phyloP scores from a whole-genome alignment of 2,888 invertebrate genomes.

The Hemithea aestivaria region DNA sequence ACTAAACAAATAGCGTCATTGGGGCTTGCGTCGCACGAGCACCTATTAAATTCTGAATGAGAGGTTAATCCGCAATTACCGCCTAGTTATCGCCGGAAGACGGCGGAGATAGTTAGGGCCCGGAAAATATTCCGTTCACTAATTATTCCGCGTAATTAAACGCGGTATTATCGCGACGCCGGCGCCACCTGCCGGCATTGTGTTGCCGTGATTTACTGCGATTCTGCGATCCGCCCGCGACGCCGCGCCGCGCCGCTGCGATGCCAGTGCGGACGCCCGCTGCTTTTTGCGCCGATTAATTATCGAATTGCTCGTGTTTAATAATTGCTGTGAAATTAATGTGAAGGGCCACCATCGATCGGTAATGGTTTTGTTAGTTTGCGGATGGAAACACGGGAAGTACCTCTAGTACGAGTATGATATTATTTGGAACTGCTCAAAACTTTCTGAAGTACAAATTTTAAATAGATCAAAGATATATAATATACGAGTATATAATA shows the following conservation, averaged over 20 bases:
- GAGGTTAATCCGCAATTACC: constrained; percentile 78
- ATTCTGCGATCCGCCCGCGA: constrained; percentile 71
- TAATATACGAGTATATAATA: too few relatives aligned
- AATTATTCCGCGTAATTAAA: constrained; percentile 80
- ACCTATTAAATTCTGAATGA: constrained; percentile 76
- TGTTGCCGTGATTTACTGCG: constrained; percentile 75
- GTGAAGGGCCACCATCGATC: constrained; percentile 53
- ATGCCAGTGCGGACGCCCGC: constrained; percentile 61
- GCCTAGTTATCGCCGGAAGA: constrained; percentile 79
- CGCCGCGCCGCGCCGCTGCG: constrained; percentile 65
- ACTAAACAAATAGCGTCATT: constrained; percentile 68
- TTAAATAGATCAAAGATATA: too few relatives aligned
- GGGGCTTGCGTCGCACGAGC: constrained; percentile 54
- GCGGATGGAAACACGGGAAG: constrained; percentile 16
- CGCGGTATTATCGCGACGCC: constrained; percentile 76
- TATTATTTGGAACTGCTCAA: too few relatives aligned
- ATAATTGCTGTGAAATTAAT: constrained; percentile 74
- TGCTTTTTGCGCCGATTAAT: constrained; percentile 77
- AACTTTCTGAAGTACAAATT: too few relatives aligned
- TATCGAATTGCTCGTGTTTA: constrained; percentile 74
- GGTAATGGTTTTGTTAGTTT: constrained; percentile 21
- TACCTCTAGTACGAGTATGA: too few relatives aligned
- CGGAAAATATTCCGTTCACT: constrained; percentile 79
- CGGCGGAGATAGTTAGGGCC: constrained; percentile 77
- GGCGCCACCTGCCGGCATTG: constrained; percentile 77